Base-by-base conservation (phyloP, 2,888 invertebrate species). In the Phytoseiulus persimilis region DNA sequence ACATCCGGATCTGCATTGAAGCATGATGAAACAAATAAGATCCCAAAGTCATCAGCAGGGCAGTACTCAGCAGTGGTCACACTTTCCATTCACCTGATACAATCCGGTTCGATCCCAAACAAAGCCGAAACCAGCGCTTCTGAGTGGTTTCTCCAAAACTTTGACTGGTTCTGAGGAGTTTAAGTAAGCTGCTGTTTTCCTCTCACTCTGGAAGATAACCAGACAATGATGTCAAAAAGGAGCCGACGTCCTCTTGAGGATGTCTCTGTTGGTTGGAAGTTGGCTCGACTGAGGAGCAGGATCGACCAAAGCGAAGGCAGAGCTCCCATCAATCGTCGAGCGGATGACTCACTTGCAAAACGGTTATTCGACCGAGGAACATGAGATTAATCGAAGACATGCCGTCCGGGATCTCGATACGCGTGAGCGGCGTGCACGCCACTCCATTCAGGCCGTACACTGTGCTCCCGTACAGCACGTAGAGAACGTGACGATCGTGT, bases 331-430 rank as follows among this genome's bases (percentile, higher is more conserved):
- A 9, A 39, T 39, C 39, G 39, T 9, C 65, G 18, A 65, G 65
- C 65, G 18, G 65, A 87, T 6, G 28, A 87, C 87, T 31, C 6
- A 87, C 87, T n/a, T 87, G 87, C n/a, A 87, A 45, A 6, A 87
- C 87, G 31, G 87, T 87, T 32, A 87, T 87, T 33, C 87, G 87
- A n/a, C 87, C 87, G 33, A 87, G 87, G n/a, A 87, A 87, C 87
- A 87, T 87, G 33, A 87, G 39, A n/a, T 45, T 31, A 23, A 87
- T 39, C 32, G 87, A 39, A 45, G 39, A 39, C 87, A 87, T 87
- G 45, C 45, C 87, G 32, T n/a, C n/a, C 45, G 87, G 87, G 11
- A 87, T 31, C 23, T 87, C 87, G 87, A 87, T 87, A 11, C 87
- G 28, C 39, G 87, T 45, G 32, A 87, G 87, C 32, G 87, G 87